These are phyloP conservation scores for Myripristis jacobus DNA, from an alignment of 2,797 vertebrate species.

Conservation along the genomic window DNA sequence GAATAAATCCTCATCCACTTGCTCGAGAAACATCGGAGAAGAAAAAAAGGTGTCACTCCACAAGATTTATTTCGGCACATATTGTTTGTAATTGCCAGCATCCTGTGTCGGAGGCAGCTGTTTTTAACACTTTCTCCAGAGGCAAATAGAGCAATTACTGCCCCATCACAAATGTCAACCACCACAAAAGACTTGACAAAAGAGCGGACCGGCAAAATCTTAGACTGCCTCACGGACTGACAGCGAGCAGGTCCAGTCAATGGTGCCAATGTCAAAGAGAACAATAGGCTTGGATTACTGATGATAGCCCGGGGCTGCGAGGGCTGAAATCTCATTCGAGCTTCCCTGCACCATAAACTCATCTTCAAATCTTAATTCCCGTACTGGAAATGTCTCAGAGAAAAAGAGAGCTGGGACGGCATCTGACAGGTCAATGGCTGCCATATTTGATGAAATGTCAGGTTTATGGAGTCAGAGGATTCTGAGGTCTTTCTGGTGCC, in stretches of 20 bases:
- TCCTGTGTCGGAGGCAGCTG: slow-evolving; percentile 38
- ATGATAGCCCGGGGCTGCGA: slow-evolving; percentile 41
- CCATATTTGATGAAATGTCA: slow-evolving; percentile 57
- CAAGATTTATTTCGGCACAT: slow-evolving; percentile 9
- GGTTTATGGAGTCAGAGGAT: slow-evolving; percentile 42
- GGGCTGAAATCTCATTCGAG: slow-evolving; percentile 39
- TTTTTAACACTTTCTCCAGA: slow-evolving; percentile 38
- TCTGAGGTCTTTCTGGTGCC: slow-evolving; percentile 33
- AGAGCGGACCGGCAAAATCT: slow-evolving; percentile 32
- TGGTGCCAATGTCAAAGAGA: slow-evolving; percentile 50
- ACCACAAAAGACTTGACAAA: slow-evolving; percentile 49
- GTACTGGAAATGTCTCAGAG: slow-evolving; percentile 40
- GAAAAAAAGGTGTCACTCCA: background rate
- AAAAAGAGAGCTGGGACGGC: slow-evolving; percentile 26
- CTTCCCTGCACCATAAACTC: slow-evolving; percentile 35
- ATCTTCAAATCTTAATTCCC: slow-evolving; percentile 63
- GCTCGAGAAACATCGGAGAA: background rate
- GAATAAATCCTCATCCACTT: background rate
- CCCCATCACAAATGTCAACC: slow-evolving; percentile 58
- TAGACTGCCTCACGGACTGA: slow-evolving; percentile 28
- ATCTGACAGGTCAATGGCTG: slow-evolving; percentile 57
- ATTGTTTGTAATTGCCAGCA: background rate
- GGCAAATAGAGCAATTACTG: slow-evolving; percentile 52
- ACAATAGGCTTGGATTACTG: slow-evolving; percentile 37
- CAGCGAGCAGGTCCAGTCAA: slow-evolving; percentile 50